phyloP scores from a whole-genome alignment of 2,888 invertebrate genomes.

The Zelleria hepariella region DNA sequence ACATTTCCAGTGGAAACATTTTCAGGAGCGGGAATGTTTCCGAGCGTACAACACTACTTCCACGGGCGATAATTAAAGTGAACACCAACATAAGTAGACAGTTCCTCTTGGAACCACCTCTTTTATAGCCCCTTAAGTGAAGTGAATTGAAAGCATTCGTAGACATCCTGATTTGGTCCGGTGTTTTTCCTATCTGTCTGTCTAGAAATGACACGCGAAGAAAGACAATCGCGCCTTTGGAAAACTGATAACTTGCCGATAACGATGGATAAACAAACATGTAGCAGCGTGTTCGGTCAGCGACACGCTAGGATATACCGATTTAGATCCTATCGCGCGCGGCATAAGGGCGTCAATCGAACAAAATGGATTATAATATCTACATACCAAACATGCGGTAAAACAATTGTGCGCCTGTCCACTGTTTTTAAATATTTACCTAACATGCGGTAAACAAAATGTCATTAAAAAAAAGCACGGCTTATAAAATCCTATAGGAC shows the following conservation, averaged over 20 bases:
- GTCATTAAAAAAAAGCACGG: too few relatives aligned
- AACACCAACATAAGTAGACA: background rate
- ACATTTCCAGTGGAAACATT: too few relatives aligned
- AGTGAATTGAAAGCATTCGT: conserved; percentile 5
- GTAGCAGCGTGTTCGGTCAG: background rate
- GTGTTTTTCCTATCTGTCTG: conserved; percentile 2
- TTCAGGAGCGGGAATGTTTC: background rate
- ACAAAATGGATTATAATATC: too few relatives aligned
- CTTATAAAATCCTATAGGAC: too few relatives aligned
- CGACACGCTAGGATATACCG: too few relatives aligned
- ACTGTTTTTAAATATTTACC: too few relatives aligned
- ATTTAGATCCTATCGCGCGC: too few relatives aligned
- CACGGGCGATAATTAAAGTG: background rate
- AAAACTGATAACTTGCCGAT: background rate
- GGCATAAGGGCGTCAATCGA: too few relatives aligned
- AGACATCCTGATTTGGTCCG: conserved; percentile 4
- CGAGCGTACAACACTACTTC: background rate
- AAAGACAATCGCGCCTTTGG: background rate
- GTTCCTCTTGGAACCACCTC: background rate
- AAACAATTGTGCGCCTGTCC: too few relatives aligned
- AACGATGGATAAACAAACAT: background rate
- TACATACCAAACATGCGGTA: too few relatives aligned
- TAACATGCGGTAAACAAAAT: too few relatives aligned
- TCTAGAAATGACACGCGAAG: background rate
- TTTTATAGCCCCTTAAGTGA: background rate